Percentiles rank a stretch among this genome's conserved stretches.
These are phyloP conservation scores for Trilocha varians DNA, from an alignment of 2,888 invertebrate genomes.

Conservation along the genomic window DNA sequence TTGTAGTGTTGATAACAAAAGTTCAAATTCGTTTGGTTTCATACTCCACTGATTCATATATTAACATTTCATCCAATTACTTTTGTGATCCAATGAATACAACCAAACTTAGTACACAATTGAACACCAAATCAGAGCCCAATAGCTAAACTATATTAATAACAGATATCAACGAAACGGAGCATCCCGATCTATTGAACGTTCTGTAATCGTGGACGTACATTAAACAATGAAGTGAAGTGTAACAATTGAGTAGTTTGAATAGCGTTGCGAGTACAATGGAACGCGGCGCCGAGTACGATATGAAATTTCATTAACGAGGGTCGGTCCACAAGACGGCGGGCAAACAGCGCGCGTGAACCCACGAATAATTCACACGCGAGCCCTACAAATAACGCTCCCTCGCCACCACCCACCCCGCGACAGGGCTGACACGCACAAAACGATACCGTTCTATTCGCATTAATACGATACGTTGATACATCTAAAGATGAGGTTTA, in stretches of 20 bases:
- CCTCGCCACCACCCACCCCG: conserved; percentile 19
- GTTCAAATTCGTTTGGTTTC: no score
- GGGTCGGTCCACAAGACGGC: conserved; percentile 60
- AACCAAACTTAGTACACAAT: no score
- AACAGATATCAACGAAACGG: neutral
- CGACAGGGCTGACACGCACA: conserved; percentile 15
- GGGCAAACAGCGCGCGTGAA: conserved; percentile 68
- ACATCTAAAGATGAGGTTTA: no score
- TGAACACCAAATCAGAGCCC: neutral
- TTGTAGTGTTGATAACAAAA: no score
- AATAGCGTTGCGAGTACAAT: conserved; percentile 47
- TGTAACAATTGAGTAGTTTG: conserved; percentile 50
- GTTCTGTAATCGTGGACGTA: conserved; percentile 7
- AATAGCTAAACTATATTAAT: neutral
- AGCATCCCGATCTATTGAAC: neutral
- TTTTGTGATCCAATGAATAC: no score
- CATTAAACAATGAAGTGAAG: conserved; percentile 29
- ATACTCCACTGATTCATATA: no score
- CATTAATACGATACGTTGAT: no score
- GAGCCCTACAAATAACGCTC: conserved; percentile 69
- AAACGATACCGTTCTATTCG: conserved; percentile 8
- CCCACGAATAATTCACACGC: conserved; percentile 73
- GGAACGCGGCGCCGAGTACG: conserved; percentile 37
- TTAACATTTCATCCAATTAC: no score
- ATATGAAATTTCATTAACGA: conserved; percentile 72